A percentile compares a stretch with the other conserved stretches of the same genome.
These are phyloP conservation scores for Alosa sapidissima DNA, from an alignment of 2,797 vertebrate genomes.

Conservation along the genomic window DNA sequence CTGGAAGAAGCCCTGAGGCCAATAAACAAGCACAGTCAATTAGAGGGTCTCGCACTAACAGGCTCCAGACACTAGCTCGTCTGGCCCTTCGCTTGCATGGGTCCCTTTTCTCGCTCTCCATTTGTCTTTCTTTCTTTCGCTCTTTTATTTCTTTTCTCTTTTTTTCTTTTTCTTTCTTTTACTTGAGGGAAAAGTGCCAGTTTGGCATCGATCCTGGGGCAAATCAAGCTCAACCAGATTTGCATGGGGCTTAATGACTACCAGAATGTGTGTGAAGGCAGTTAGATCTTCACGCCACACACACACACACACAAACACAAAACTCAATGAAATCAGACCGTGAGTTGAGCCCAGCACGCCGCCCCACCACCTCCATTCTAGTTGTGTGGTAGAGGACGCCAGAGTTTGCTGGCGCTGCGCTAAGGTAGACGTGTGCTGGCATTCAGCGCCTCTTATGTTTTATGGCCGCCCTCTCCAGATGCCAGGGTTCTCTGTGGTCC, in stretches of 20 bases:
- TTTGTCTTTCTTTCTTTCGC: conserved; percentile 62
- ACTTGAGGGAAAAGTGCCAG: background rate
- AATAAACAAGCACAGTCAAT: background rate
- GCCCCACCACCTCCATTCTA: background rate
- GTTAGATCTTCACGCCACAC: background rate
- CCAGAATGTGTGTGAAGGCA: conserved; percentile 4
- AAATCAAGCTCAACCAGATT: background rate
- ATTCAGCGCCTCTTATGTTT: background rate
- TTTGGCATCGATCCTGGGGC: conserved; percentile 2
- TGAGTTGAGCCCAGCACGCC: background rate
- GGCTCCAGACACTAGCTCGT: background rate
- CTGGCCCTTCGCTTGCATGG: conserved; percentile 18
- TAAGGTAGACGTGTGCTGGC: background rate
- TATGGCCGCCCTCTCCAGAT: background rate
- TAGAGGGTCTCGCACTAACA: background rate
- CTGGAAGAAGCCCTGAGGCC: background rate
- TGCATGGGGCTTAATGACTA: background rate
- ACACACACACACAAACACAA: background rate
- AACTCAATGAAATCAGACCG: background rate
- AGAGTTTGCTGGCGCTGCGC: background rate
- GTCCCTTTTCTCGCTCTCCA: background rate
- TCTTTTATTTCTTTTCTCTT: conserved; percentile 50
- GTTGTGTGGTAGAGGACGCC: background rate
- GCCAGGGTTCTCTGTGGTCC: background rate
- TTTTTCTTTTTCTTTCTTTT: conserved; percentile 53